phyloP scores from a whole-genome alignment of 2,888 invertebrate species.

The Drosophila nr. perissopoda region DNA sequence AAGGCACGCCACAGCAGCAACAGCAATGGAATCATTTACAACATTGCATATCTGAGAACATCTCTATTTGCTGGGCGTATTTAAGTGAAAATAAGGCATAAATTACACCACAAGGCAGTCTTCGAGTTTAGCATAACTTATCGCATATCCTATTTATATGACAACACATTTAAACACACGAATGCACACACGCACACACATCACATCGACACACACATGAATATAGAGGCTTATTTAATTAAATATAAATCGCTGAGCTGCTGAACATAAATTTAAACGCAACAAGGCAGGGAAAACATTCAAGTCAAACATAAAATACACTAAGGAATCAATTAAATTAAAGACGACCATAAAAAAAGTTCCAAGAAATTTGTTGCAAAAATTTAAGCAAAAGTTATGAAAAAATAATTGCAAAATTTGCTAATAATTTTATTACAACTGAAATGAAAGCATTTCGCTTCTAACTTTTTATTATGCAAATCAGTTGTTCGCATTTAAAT shows the following conservation, averaged over 20 bases:
- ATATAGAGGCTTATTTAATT: conserved; percentile 61
- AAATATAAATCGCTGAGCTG: conserved; percentile 72
- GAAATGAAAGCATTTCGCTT: neutral
- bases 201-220: conserved; percentile 10
- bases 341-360: neutral
- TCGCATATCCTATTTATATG: conserved; percentile 72
- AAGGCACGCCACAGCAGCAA: conserved; percentile 25
- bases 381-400: too few species aligned
- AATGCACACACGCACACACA: conserved; percentile 16
- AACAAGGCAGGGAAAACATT: conserved; percentile 22
- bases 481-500: neutral
- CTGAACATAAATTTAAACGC: conserved; percentile 68
- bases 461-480: neutral
- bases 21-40: conserved; percentile 8
- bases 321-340: conserved; percentile 8
- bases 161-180: conserved; percentile 48
- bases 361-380: too few species aligned
- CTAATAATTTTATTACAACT: neutral
- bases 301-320: conserved; percentile 23
- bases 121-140: conserved; percentile 63
- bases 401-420: neutral
- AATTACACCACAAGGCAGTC: conserved; percentile 63
- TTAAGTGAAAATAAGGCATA: conserved; percentile 76
- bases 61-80: conserved; percentile 43
- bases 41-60: conserved; percentile 6